Evolutionary conservation across 2,113 vertebrate genomes (phyloP), one percentile per base, ranked within the genome.

Genomic region (Phaethornis superciliosus): DNA sequence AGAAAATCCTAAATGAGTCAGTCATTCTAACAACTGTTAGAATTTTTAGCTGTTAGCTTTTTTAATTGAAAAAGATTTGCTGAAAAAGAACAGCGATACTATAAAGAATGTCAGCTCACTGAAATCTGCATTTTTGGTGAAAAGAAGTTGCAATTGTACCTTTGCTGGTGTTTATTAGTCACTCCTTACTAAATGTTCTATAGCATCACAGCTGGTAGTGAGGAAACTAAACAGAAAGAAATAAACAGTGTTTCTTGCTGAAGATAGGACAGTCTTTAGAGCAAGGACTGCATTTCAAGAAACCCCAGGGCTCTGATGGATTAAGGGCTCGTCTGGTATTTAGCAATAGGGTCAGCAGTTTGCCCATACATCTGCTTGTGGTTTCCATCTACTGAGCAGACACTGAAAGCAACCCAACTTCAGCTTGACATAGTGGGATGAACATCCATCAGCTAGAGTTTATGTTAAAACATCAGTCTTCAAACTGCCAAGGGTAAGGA

Each of bases 371-470:
- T 78, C 52, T 84, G 30, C 21, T 80, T 49, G 11, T 49, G 32
- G 42, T 59, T 85, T 77, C n/a, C 42, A 18, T 23, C n/a, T 56
- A 35, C n/a, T 2, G 1, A 49, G 51, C 0, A 0, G 47, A 49
- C 59, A 26, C n/a, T 30, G n/a, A 63, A 64, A 85, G 32, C 12
- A 19, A 7, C 5, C 30, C 52, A 81, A 3, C 37, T 59, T 55
- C 69, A 86, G 46, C 15, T 56, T 59, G 56, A 51, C 44, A 27
- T 15, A 55, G 47, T 0, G 0, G 23, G 26, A 55, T 60, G 69
- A 86, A 65, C 28, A 78, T 12, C 52, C 56, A n/a, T 26, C 47
- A 67, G 26, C 23, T 8, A 46, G n/a, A 65, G 9, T 63, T 88
- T 16, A 32, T 2, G 0, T 37, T 60, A 59, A 42, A 71, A 55